Evolutionary conservation across 2,113 vertebrate species (phyloP).

Genomic region (Dicentrarchus labrax): DNA sequence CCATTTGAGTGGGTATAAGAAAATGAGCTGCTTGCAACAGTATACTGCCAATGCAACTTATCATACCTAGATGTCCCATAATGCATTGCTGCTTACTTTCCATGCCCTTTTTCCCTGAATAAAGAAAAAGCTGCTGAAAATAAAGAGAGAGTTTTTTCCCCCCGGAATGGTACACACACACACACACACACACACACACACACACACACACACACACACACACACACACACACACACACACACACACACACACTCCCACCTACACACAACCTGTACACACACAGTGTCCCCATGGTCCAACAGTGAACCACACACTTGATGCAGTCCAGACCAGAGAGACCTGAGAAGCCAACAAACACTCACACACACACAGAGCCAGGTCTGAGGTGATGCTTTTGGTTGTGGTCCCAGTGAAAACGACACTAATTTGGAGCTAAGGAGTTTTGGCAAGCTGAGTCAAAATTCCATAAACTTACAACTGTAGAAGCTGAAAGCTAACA

Average conservation of each 20-base stretch:
- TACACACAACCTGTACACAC: slow-evolving; percentile 48
- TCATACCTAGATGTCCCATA: not conserved
- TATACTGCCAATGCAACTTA: not conserved
- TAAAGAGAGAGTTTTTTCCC: slow-evolving; percentile 7
- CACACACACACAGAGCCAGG: slow-evolving; percentile 43
- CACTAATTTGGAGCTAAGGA: slow-evolving; percentile 75
- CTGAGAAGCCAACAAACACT: slow-evolving; percentile 55
- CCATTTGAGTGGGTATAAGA: not conserved
- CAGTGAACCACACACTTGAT: slow-evolving; percentile 70
- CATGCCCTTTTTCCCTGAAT: not conserved
- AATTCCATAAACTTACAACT: slow-evolving; percentile 44
- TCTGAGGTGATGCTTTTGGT: slow-evolving; percentile 79
- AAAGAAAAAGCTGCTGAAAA: slow-evolving; percentile 8
- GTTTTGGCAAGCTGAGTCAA: slow-evolving; percentile 47
- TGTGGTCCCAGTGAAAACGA: slow-evolving; percentile 72
- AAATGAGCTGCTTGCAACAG: not conserved
- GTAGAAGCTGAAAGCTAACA: slow-evolving; percentile 33
- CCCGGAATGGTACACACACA: not conserved
- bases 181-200: not conserved
- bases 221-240: not conserved
- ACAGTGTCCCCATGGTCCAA: slow-evolving; percentile 31
- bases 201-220: not conserved
- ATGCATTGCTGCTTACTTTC: not conserved
- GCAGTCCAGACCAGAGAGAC: slow-evolving; percentile 73
- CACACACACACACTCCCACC: not conserved